phyloP scores from a whole-genome alignment of 2,113 vertebrate species.

The Symphodus melops region DNA sequence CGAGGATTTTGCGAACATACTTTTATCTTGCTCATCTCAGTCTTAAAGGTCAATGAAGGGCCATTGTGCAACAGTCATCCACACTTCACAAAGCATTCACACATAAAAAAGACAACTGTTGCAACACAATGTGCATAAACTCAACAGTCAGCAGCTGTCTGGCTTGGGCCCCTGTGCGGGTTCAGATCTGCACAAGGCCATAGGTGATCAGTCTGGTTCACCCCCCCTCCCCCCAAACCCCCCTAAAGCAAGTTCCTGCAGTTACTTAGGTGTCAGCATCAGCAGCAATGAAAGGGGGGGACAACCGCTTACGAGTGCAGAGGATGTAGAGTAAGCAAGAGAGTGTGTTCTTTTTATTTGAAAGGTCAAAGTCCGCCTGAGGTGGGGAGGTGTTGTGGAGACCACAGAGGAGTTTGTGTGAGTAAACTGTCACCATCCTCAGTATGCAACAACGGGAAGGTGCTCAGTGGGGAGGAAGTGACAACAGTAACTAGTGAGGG shows the following conservation, averaged over 20 bases:
- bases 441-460: constrained; percentile 14
- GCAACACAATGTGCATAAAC: constrained; percentile 43
- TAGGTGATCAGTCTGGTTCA: constrained; percentile 20
- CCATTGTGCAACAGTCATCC: constrained; percentile 49
- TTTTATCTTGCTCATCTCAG: constrained; percentile 16
- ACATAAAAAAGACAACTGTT: constrained; percentile 13
- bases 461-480: constrained; percentile 31
- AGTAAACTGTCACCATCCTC: constrained; percentile 25
- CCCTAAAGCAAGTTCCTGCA: constrained; percentile 41
- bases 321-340: not conserved
- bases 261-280: constrained; percentile 16
- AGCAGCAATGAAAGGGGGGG: not conserved
- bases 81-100: constrained; percentile 17
- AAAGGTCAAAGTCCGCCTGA: constrained; percentile 64
- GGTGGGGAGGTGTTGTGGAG: constrained; percentile 5
- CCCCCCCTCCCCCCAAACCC: too few relatives aligned
- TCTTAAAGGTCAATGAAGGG: constrained; percentile 40
- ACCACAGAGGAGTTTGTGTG: constrained; percentile 32
- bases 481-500: constrained; percentile 39
- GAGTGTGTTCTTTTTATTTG: not conserved
- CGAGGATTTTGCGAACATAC: not conserved
- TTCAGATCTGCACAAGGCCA: constrained; percentile 27
- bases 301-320: not conserved
- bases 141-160: not conserved
- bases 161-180: not conserved